Conservation (phyloP, 2,888 invertebrate species). For the Callyntrura sp. region DNA sequence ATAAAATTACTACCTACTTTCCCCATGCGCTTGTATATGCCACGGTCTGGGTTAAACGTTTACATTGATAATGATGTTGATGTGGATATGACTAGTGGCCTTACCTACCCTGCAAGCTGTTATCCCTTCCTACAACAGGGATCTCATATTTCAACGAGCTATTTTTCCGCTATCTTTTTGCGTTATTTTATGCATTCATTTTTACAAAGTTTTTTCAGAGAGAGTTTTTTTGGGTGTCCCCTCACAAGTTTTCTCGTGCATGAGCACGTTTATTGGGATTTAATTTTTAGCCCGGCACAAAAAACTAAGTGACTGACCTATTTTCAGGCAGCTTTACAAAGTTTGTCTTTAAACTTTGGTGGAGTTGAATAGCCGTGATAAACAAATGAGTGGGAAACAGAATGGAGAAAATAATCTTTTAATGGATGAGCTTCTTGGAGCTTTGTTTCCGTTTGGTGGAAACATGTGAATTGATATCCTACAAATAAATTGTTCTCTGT, state of each 20-base stretch:
- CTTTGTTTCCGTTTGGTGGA: no score
- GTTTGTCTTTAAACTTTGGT: background rate
- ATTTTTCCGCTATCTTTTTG: background rate
- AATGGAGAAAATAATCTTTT: no score
- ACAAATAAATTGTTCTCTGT: background rate
- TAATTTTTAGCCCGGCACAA: conserved; percentile 12
- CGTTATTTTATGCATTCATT: background rate
- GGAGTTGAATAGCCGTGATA: background rate
- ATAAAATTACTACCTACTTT: no score
- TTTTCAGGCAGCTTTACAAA: background rate
- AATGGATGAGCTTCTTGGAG: no score
- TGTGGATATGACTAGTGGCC: background rate
- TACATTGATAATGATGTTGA: no score
- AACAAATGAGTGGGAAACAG: no score
- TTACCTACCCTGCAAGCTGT: background rate
- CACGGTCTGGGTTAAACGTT: no score
- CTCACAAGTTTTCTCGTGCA: conserved; percentile 7
- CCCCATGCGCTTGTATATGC: no score
- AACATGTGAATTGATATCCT: no score
- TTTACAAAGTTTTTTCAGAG: background rate
- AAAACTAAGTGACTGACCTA: conserved; percentile 36
- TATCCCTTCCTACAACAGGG: background rate
- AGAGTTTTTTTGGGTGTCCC: background rate
- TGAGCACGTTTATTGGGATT: conserved; percentile 32
- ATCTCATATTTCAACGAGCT: background rate